A percentile compares a stretch with the other conserved stretches of the same genome.
These are phyloP conservation scores for Saccopteryx leptura DNA, from an alignment of 2,113 vertebrate species.

Conservation along the genomic window DNA sequence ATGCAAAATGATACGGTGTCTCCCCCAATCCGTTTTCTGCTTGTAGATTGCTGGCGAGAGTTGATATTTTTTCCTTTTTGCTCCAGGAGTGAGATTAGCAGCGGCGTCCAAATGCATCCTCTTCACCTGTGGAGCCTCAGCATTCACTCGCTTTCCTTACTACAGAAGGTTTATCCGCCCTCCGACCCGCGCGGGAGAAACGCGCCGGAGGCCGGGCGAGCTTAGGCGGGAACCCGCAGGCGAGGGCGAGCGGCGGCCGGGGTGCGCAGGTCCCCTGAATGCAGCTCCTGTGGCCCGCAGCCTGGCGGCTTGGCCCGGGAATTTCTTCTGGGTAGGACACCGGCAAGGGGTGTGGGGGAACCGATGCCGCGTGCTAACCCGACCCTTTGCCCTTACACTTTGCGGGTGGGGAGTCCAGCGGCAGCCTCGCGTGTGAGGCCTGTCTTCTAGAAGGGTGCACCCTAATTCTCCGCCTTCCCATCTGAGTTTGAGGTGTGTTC, in stretches of 20 bases:
- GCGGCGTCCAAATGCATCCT: not conserved
- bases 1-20: not conserved
- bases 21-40: not conserved
- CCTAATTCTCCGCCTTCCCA: not conserved
- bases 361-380: not conserved
- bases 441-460: not conserved
- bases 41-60: not conserved
- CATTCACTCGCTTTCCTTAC: not conserved
- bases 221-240: not conserved
- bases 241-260: not conserved
- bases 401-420: not conserved
- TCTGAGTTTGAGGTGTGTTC: not conserved
- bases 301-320: not conserved
- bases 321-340: not conserved
- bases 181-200: not conserved
- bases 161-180: not conserved
- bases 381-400: not conserved
- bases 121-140: slow-evolving; percentile 72
- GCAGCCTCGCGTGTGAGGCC: not conserved
- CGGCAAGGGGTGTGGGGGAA: not conserved
- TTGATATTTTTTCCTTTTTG: slow-evolving; percentile 17
- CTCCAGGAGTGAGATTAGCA: not conserved
- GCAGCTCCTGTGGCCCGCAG: not conserved
- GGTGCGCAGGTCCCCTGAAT: not conserved
- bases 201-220: not conserved